Conservation (phyloP, 2,888 invertebrate genomes). For the Tachina grossa region DNA sequence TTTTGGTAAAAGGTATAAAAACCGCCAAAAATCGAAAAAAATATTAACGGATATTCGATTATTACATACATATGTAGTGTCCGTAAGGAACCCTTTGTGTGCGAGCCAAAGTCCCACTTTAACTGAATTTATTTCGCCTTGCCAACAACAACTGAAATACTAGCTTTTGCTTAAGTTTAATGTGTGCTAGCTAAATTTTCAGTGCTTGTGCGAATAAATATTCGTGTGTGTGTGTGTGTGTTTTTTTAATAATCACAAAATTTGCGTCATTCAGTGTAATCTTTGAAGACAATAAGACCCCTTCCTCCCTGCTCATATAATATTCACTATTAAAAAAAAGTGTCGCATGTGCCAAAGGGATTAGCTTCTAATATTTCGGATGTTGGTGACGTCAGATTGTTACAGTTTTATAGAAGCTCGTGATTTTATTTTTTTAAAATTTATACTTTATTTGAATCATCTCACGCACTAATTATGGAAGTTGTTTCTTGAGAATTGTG, state of each 20-base stretch:
- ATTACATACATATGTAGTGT: too few relatives aligned
- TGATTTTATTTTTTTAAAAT: not conserved
- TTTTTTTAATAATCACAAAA: too few relatives aligned
- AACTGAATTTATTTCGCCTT: too few relatives aligned
- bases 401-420: not conserved
- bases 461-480: not conserved
- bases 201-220: not conserved
- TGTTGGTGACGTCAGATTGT: constrained; percentile 44
- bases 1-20: too few relatives aligned
- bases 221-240: too few relatives aligned
- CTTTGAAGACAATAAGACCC: not conserved
- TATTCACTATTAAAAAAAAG: not conserved
- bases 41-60: too few relatives aligned
- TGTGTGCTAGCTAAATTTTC: constrained; percentile 18
- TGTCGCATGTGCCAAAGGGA: constrained; percentile 38
- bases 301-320: not conserved
- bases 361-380: constrained; percentile 38
- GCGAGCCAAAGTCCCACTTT: too few relatives aligned
- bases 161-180: not conserved
- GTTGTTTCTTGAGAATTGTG: not conserved
- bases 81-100: too few relatives aligned
- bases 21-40: too few relatives aligned
- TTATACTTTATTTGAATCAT: constrained; percentile 25
- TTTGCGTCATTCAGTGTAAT: not conserved
- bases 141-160: too few relatives aligned